phyloP scores from a whole-genome alignment of 2,113 vertebrate genomes.

The Hyla sarda region DNA sequence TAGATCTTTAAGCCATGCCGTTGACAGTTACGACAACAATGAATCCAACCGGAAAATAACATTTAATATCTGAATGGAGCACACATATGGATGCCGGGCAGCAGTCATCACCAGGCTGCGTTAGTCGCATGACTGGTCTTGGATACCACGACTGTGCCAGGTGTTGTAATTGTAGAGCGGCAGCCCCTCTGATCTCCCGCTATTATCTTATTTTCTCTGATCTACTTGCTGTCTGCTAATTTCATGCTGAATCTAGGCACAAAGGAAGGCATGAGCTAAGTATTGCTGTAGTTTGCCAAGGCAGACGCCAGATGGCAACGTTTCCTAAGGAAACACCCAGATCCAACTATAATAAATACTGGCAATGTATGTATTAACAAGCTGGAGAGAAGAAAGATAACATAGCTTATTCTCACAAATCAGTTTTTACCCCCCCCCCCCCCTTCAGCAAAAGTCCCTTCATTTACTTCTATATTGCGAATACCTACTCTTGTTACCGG shows the following conservation, averaged over 20 bases:
- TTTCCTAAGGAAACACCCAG: constrained; percentile 4
- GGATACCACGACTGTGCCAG: constrained; percentile 29
- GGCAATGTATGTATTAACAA: constrained; percentile 18
- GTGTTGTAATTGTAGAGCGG: neutral
- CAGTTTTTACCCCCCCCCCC: neutral
- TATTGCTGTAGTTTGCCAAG: neutral
- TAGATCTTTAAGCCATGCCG: neutral
- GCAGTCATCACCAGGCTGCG: neutral
- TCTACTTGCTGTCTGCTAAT: constrained; percentile 41
- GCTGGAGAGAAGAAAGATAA: neutral
- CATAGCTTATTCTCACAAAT: neutral
- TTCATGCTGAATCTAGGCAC: constrained; percentile 47
- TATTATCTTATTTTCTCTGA: constrained; percentile 50
- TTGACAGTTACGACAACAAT: constrained; percentile 38
- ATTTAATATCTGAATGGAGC: constrained; percentile 34
- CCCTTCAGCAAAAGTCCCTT: neutral
- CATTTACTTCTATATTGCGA: neutral
- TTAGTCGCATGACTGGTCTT: neutral
- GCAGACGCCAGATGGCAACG: constrained; percentile 36
- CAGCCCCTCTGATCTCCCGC: constrained; percentile 2
- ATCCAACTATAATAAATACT: neutral
- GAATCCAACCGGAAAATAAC: constrained; percentile 34
- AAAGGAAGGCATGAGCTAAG: constrained; percentile 35
- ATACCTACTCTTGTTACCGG: no score
- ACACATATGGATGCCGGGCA: constrained; percentile 11